A percentile compares a stretch with the other conserved stretches of the same genome.
Evolutionary conservation across 2,888 invertebrate genomes (phyloP).

Genomic region (Myopa tessellatipennis): DNA sequence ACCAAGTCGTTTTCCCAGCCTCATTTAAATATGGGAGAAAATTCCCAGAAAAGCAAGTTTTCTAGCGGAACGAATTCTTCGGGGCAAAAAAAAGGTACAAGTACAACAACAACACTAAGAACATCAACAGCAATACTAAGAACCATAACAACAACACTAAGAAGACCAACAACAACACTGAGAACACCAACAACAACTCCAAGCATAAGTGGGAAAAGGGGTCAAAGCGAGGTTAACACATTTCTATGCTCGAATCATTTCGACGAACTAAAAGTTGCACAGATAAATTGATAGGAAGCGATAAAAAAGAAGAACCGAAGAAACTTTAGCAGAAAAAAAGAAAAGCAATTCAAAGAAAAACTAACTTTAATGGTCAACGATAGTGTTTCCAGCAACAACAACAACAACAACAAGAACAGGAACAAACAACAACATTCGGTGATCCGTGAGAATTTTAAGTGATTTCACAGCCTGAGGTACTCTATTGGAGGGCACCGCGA

Average conservation of each 20-base stretch:
- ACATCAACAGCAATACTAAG: neutral
- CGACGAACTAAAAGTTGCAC: neutral
- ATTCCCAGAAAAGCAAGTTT: constrained; percentile 18
- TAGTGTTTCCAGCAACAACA: constrained; percentile 3
- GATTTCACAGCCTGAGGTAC: constrained; percentile 16
- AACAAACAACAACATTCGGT: neutral
- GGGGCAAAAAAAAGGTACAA: neutral
- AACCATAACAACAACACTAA: neutral
- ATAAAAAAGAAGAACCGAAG: neutral
- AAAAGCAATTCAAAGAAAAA: neutral
- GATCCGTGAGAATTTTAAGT: constrained; percentile 32
- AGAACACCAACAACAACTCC: neutral
- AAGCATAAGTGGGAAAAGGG: constrained; percentile 28
- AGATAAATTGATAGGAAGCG: neutral
- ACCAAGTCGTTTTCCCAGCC: constrained; percentile 16
- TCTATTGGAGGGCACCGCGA: neutral
- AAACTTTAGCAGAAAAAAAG: neutral
- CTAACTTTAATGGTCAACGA: constrained; percentile 8
- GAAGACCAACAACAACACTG: neutral
- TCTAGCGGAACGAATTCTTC: constrained; percentile 24
- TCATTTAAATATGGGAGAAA: constrained; percentile 37
- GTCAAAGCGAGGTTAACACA: constrained; percentile 36
- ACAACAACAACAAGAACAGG: neutral
- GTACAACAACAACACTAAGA: neutral
- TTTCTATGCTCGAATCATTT: constrained; percentile 30